Percentiles rank a stretch among this genome's conserved stretches.
These are phyloP conservation scores for Copidosoma floridanum DNA, from an alignment of 1,140 invertebrate species.

Conservation along the genomic window DNA sequence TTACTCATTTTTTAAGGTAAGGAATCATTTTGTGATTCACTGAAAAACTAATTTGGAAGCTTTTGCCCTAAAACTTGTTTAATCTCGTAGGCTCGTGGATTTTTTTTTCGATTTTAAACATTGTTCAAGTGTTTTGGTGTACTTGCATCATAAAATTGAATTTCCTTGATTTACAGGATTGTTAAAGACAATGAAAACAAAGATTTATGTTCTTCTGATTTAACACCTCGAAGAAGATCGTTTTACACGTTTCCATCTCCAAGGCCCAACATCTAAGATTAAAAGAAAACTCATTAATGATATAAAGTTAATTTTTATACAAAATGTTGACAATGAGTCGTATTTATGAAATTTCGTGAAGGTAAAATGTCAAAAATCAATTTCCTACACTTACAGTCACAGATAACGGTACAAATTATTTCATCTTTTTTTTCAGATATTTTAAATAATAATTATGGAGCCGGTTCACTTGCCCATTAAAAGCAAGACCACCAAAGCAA, in stretches of 20 bases:
- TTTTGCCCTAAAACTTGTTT: too few species aligned
- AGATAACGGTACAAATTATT: too few species aligned
- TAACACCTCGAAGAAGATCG: conserved; percentile 1
- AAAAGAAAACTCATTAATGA: neutral
- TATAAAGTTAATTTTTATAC: neutral
- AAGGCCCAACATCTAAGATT: neutral
- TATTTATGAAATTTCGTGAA: neutral
- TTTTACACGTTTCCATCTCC: conserved; percentile 5
- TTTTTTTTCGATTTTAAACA: too few species aligned
- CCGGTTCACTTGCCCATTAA: conserved; percentile 2
- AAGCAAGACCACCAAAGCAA: too few species aligned
- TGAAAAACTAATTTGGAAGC: too few species aligned
- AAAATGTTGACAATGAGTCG: neutral
- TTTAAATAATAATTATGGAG: conserved; percentile 5
- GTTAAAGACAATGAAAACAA: neutral
- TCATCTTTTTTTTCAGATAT: conserved; percentile 1
- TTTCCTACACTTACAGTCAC: too few species aligned
- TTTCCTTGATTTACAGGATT: conserved; percentile 22
- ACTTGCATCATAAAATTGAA: too few species aligned
- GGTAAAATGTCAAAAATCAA: neutral
- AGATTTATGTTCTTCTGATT: neutral
- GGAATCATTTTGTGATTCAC: too few species aligned
- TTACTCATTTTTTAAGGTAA: too few species aligned
- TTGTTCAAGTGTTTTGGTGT: too few species aligned
- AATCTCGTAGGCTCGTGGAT: too few species aligned